These are phyloP conservation scores for Thinocorus orbignyianus DNA, from an alignment of 2,113 vertebrate genomes.

Conservation along the genomic window DNA sequence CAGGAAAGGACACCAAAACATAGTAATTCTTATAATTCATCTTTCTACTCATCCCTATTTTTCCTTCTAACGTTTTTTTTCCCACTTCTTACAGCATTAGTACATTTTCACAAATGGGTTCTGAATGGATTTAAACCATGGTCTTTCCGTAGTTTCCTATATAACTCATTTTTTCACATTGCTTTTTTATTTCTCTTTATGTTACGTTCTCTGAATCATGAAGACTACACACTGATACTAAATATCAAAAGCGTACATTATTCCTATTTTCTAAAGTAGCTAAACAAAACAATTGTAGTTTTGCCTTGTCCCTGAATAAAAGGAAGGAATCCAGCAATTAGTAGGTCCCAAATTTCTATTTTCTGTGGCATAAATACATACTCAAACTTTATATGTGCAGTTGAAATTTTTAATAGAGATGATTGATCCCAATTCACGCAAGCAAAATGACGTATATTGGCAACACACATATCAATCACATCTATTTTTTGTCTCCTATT, in stretches of 20 bases:
- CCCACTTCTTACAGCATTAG: background rate
- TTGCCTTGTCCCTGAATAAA: background rate
- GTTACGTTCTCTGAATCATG: background rate
- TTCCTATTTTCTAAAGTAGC: background rate
- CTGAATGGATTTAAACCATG: background rate
- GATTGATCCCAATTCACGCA: background rate
- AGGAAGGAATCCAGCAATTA: background rate
- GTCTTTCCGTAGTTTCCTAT: background rate
- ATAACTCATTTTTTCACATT: background rate
- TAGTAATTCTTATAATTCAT: background rate
- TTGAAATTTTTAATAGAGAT: background rate
- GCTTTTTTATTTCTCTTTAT: background rate
- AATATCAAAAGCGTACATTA: background rate
- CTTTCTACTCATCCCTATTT: background rate
- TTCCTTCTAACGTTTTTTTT: background rate
- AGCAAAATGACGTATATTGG: background rate
- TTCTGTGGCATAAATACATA: background rate
- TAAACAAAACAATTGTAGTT: background rate
- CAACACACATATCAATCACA: background rate
- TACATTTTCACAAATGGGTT: background rate
- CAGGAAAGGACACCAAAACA: background rate
- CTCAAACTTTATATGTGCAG: background rate
- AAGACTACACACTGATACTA: background rate
- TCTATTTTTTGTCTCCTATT: background rate
- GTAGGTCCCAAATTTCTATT: background rate